Conservation (phyloP, 2,888 invertebrate genomes). For the Helleia helle region DNA sequence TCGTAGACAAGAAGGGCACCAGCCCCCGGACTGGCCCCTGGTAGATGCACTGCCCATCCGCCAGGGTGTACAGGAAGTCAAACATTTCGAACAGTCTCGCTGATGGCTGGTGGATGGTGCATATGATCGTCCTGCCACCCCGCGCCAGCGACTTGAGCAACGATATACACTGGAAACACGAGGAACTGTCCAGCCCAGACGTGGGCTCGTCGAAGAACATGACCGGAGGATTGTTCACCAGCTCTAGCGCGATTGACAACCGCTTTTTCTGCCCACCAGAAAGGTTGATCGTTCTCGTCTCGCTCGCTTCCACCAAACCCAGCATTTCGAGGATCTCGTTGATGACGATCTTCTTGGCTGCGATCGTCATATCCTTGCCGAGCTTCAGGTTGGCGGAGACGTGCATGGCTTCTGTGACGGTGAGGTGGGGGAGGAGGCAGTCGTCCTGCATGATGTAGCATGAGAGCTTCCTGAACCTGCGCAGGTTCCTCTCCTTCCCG, state of each 20-base stretch:
- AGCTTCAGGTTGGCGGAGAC: slow-evolving; percentile 95
- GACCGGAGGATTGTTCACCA: slow-evolving; percentile 96
- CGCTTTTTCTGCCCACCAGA: slow-evolving; percentile 95
- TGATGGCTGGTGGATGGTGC: slow-evolving; percentile 97
- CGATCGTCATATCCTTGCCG: slow-evolving; percentile 81
- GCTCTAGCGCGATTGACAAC: slow-evolving; percentile 91
- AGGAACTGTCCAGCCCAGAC: slow-evolving; percentile 94
- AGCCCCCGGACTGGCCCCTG: slow-evolving; percentile 87
- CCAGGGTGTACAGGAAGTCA: slow-evolving; percentile 91
- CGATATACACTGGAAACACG: slow-evolving; percentile 94
- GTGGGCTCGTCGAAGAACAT: slow-evolving; percentile 98
- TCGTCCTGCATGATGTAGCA: slow-evolving; percentile 99
- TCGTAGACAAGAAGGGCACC: slow-evolving; percentile 89
- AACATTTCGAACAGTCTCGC: slow-evolving; percentile 97
- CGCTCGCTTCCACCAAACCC: slow-evolving; percentile 83
- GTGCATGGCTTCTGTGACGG: slow-evolving; percentile 93
- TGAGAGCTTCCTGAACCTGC: slow-evolving; percentile 92
- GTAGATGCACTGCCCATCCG: slow-evolving; percentile 95
- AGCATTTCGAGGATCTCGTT: slow-evolving; percentile 90
- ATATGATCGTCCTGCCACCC: slow-evolving; percentile 92
- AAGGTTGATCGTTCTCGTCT: slow-evolving; percentile 85
- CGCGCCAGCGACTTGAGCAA: slow-evolving; percentile 90
- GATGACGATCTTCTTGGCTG: slow-evolving; percentile 85
- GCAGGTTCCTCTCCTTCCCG: slow-evolving; percentile 87
- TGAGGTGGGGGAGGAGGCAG: slow-evolving; percentile 89